Conservation (phyloP, 1,140 invertebrate genomes). For the Colletes latitarsis region DNA sequence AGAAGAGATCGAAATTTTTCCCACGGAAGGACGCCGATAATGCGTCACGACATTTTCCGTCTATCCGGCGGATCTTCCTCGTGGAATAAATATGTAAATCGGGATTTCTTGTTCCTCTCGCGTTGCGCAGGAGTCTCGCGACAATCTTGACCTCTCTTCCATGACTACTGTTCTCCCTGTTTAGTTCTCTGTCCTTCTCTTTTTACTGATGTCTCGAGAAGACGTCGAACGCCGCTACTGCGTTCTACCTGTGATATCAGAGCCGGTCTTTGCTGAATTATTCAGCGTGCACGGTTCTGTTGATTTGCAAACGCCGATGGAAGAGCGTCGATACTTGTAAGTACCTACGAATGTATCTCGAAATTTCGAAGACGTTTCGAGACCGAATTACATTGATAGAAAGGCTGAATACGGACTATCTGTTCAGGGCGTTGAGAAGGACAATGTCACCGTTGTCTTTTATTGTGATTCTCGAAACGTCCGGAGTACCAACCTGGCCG, state of each 20-base stretch:
- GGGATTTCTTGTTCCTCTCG: constrained; percentile 48
- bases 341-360: constrained; percentile 30
- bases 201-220: constrained; percentile 44
- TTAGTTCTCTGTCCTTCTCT: constrained; percentile 9
- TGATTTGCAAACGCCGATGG: constrained; percentile 55
- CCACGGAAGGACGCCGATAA: constrained; percentile 41
- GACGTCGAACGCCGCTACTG: constrained; percentile 60
- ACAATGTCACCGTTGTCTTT: too few species aligned
- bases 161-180: constrained; percentile 22
- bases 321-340: constrained; percentile 45
- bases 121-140: constrained; percentile 37
- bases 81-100: constrained; percentile 73
- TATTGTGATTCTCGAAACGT: too few species aligned
- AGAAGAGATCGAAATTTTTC: constrained; percentile 42
- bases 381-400: constrained; percentile 5
- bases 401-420: not conserved
- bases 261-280: constrained; percentile 57
- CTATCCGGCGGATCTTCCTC: constrained; percentile 67
- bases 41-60: constrained; percentile 67
- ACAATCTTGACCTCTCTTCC: constrained; percentile 64
- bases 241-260: constrained; percentile 49
- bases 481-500: too few species aligned
- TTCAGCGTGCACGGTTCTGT: constrained; percentile 57
- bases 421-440: too few species aligned
- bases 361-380: not conserved